phyloP scores from a whole-genome alignment of 2,888 invertebrate species.

The Agrilus biguttatus region DNA sequence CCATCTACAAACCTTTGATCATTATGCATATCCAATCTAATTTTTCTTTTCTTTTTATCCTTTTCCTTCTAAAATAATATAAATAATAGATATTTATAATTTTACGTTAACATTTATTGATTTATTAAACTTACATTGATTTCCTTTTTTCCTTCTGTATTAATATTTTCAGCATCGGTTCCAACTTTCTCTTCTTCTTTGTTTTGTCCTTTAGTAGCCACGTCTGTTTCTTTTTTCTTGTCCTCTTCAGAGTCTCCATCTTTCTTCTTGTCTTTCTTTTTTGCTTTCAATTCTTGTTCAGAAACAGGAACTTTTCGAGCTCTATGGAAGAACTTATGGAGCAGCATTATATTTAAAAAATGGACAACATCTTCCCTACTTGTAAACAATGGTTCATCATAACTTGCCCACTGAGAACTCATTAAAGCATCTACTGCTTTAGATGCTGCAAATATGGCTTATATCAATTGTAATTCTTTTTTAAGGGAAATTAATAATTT shows the following conservation, averaged over 20 bases:
- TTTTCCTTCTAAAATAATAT: constrained; percentile 31
- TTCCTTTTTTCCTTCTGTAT: constrained; percentile 34
- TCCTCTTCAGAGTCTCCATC: constrained; percentile 20
- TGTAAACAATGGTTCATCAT: constrained; percentile 62
- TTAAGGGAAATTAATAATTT: constrained; percentile 11
- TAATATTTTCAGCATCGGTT: constrained; percentile 37
- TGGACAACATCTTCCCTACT: constrained; percentile 66
- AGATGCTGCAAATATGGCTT: constrained; percentile 35
- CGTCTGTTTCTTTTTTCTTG: constrained; percentile 38
- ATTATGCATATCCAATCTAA: constrained; percentile 93
- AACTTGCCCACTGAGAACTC: constrained; percentile 79
- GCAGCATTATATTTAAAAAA: constrained; percentile 70
- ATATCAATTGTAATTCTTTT: not conserved
- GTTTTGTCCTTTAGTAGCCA: constrained; percentile 24
- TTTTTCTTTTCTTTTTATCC: constrained; percentile 70
- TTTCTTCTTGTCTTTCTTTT: constrained; percentile 39
- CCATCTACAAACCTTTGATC: constrained; percentile 90
- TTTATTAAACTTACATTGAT: not conserved
- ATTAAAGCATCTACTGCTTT: constrained; percentile 87
- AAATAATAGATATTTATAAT: not conserved
- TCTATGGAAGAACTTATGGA: constrained; percentile 90
- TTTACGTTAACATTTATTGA: not conserved
- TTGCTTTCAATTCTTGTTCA: constrained; percentile 49
- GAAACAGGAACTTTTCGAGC: constrained; percentile 75
- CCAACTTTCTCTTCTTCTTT: constrained; percentile 32